phyloP scores from a whole-genome alignment of 2,888 invertebrate genomes.

The Meandrusa payeni region DNA sequence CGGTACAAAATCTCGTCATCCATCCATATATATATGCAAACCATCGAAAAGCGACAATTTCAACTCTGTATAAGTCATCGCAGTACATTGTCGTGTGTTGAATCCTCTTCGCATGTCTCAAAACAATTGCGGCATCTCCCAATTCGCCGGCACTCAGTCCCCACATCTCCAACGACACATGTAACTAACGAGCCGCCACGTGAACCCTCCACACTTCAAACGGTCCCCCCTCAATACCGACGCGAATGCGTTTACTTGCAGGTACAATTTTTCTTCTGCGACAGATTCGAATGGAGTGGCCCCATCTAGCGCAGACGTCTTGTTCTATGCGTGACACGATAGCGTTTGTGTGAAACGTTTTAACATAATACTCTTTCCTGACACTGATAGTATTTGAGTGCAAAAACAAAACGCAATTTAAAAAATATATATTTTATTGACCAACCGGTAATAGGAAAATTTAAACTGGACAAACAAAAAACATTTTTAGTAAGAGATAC shows the following conservation, averaged over 20 bases:
- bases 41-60: no score
- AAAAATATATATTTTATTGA: no score
- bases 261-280: constrained; percentile 71
- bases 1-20: no score
- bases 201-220: constrained; percentile 63
- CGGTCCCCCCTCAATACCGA: constrained; percentile 25
- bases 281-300: constrained; percentile 63
- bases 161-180: constrained; percentile 44
- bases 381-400: no score
- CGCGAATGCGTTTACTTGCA: constrained; percentile 70
- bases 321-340: constrained; percentile 35
- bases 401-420: no score
- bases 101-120: constrained; percentile 1
- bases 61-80: no score
- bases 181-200: constrained; percentile 63
- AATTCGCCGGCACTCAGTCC: constrained; percentile 42
- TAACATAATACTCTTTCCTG: no score
- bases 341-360: no score
- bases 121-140: constrained; percentile 36
- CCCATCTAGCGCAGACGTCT: constrained; percentile 41
- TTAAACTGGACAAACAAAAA: no score
- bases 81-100: constrained; percentile 1
- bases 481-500: no score
- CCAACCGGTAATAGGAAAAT: no score
- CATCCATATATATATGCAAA: no score